These are phyloP conservation scores for Phrynosoma blainvillii DNA, from an alignment of 2,113 vertebrate genomes.

Conservation along the genomic window DNA sequence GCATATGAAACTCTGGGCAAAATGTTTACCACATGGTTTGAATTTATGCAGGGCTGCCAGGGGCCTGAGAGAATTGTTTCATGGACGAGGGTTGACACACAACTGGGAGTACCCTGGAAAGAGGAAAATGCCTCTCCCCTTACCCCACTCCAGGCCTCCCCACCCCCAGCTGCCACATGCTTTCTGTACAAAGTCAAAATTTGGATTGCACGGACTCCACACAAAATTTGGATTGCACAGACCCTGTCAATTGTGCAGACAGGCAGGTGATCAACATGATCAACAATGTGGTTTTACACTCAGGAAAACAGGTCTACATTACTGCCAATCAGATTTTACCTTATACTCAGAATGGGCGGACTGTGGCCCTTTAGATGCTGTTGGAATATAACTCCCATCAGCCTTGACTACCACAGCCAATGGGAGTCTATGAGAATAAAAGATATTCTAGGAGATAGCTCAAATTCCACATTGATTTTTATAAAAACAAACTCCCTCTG, in stretches of 20 bases:
- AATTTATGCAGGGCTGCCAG: conserved; percentile 9
- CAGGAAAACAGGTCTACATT: not conserved
- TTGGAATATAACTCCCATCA: no score
- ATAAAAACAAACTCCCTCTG: not conserved
- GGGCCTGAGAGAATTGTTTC: conserved; percentile 4
- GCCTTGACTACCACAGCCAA: no score
- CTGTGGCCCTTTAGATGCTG: no score
- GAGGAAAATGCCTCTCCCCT: not conserved
- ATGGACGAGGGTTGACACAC: conserved; percentile 12
- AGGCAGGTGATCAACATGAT: not conserved
- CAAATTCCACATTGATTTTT: not conserved
- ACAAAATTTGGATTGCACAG: not conserved
- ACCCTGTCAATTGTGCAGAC: not conserved
- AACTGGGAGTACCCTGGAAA: not conserved
- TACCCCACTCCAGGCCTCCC: not conserved
- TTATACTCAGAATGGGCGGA: not conserved
- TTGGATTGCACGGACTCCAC: not conserved
- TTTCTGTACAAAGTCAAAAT: not conserved
- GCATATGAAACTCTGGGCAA: conserved; percentile 16
- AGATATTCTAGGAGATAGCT: not conserved
- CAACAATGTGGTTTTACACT: not conserved
- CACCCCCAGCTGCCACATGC: not conserved
- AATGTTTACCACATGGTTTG: conserved; percentile 23
- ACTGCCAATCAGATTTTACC: not conserved
- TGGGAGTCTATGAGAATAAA: not conserved